Conservation (phyloP, 2,113 vertebrate species). For the Tragelaphus strepsiceros region DNA sequence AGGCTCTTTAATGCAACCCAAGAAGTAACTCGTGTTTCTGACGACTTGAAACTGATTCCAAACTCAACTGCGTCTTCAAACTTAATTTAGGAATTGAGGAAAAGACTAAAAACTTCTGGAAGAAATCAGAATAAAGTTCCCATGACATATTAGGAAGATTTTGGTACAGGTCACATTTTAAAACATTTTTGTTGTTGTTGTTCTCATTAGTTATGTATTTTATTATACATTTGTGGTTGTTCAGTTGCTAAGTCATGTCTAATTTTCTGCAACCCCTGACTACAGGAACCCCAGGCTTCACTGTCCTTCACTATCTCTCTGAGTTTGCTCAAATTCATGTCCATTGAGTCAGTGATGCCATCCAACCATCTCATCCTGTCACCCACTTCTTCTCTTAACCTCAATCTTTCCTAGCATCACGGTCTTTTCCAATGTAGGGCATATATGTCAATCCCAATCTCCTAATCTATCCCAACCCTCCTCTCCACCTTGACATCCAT, state of each 20-base stretch:
- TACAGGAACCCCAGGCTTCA: background rate
- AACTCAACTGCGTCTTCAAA: background rate
- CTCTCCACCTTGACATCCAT: background rate
- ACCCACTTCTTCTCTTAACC: background rate
- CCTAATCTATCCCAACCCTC: background rate
- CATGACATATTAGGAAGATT: background rate
- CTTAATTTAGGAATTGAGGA: background rate
- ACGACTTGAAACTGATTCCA: background rate
- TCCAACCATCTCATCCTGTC: background rate
- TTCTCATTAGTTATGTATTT: background rate
- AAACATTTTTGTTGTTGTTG: background rate
- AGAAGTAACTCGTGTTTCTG: slow-evolving; percentile 5
- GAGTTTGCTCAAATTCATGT: background rate
- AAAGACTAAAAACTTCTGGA: slow-evolving; percentile 28
- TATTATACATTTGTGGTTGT: background rate
- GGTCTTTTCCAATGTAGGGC: background rate
- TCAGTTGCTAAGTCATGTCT: background rate
- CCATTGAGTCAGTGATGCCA: background rate
- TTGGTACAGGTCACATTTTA: background rate
- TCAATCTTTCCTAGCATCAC: background rate
- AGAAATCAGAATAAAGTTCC: slow-evolving; percentile 8
- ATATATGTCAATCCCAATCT: background rate
- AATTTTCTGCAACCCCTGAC: background rate
- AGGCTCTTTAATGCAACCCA: slow-evolving; percentile 19
- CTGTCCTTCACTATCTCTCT: background rate